Evolutionary conservation across 37 sponge, comb jelly and placozoan genomes (phyloP).

Genomic region (Eunapius fragilis): DNA sequence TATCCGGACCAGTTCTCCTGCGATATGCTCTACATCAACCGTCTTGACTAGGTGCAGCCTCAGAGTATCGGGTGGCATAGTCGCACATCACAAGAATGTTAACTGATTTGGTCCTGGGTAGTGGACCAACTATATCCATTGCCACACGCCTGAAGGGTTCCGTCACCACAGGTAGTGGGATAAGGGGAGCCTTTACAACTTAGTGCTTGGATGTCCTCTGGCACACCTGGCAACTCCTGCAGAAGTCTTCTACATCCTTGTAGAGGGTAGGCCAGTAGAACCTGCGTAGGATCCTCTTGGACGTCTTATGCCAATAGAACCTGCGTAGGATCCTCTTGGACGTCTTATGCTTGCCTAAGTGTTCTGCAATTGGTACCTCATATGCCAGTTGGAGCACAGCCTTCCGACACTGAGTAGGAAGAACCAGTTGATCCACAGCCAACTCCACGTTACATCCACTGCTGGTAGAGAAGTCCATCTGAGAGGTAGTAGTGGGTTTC

Average conservation of each 20-base stretch:
- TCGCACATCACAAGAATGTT: slow-evolving; percentile 5
- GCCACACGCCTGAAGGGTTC: slow-evolving; percentile 12
- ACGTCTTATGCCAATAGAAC: too few relatives aligned
- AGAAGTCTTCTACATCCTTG: slow-evolving; percentile 32
- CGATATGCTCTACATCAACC: slow-evolving; percentile 20
- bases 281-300: too few relatives aligned
- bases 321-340: neutral
- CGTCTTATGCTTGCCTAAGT: slow-evolving; percentile 9
- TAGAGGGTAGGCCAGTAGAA: slow-evolving; percentile 36
- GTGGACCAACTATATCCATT: slow-evolving; percentile 33
- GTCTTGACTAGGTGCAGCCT: slow-evolving; percentile 8
- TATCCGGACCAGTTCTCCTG: slow-evolving; percentile 22
- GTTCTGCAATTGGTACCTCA: neutral
- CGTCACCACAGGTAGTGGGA: slow-evolving; percentile 16
- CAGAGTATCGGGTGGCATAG: too few relatives aligned
- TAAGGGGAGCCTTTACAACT: slow-evolving; percentile 15
- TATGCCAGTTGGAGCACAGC: slow-evolving; percentile 6
- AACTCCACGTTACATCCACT: neutral
- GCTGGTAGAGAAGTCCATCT: neutral
- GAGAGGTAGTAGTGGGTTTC: neutral
- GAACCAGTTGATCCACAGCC: slow-evolving; percentile 34
- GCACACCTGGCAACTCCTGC: slow-evolving; percentile 7
- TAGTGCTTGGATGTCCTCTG: neutral
- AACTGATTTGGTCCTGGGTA: slow-evolving; percentile 6
- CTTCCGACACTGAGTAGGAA: slow-evolving; percentile 4